phyloP scores from a whole-genome alignment of 2,797 vertebrate species.

The Mareca penelope region DNA sequence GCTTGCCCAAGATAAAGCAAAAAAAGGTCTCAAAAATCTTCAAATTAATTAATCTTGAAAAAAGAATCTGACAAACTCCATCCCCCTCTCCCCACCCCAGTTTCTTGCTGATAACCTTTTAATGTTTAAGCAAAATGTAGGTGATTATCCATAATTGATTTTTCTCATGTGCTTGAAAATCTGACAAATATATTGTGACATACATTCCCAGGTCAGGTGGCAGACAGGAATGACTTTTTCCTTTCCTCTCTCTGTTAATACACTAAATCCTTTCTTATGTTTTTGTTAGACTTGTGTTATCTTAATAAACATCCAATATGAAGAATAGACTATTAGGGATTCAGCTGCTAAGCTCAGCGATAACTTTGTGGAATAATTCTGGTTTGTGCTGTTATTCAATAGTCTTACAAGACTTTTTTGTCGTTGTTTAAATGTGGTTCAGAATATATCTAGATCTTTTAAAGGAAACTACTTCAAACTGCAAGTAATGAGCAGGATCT shows the following conservation, averaged over 20 bases:
- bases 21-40: no score
- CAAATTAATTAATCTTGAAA: no score
- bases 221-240: background rate
- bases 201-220: background rate
- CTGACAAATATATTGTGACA: background rate
- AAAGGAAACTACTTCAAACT: background rate
- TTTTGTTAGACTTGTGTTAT: background rate
- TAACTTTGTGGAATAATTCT: background rate
- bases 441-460: background rate
- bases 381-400: background rate
- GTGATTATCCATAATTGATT: background rate
- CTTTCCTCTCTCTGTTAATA: background rate
- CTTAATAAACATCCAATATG: background rate
- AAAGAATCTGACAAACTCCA: background rate
- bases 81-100: background rate
- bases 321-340: background rate
- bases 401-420: background rate
- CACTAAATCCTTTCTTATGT: background rate
- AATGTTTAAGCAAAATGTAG: background rate
- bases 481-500: background rate
- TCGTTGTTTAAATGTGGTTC: background rate
- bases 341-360: background rate
- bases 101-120: background rate
- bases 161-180: background rate
- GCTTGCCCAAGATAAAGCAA: no score